Conservation (phyloP, 2,113 vertebrate genomes). For the Reinhardtius hippoglossoides region DNA sequence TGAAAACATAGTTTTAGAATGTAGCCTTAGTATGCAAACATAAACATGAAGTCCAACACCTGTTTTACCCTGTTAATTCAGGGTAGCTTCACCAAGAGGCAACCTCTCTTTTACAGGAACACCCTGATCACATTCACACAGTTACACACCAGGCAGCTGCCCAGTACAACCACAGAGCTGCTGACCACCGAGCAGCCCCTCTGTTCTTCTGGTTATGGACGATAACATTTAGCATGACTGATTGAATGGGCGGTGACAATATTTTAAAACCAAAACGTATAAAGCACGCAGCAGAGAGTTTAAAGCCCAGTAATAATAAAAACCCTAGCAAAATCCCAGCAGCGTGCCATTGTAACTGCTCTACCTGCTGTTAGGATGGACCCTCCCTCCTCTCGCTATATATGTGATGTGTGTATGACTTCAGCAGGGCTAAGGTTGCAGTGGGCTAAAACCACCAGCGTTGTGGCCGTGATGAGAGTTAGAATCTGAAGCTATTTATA, state of each 20-base stretch:
- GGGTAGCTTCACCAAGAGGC: neutral
- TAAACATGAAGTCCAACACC: neutral
- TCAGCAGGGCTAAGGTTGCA: slow-evolving; percentile 53
- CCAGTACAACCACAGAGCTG: neutral
- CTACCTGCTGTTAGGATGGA: slow-evolving; percentile 50
- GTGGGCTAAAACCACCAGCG: slow-evolving; percentile 65
- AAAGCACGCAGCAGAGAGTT: slow-evolving; percentile 17
- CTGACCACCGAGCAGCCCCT: neutral
- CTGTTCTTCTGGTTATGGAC: neutral
- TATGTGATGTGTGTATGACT: slow-evolving; percentile 43
- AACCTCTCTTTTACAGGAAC: neutral
- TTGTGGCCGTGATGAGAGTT: slow-evolving; percentile 61
- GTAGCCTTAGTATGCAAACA: neutral
- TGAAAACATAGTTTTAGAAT: too few species aligned
- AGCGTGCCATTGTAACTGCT: slow-evolving; percentile 30
- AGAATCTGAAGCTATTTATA: slow-evolving; percentile 76
- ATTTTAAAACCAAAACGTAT: neutral
- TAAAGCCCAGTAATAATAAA: slow-evolving; percentile 63
- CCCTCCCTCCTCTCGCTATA: slow-evolving; percentile 1
- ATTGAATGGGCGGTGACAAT: neutral
- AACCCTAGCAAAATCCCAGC: slow-evolving; percentile 29
- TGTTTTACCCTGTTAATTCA: neutral
- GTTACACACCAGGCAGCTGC: neutral
- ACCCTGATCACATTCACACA: neutral
- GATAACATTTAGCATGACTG: neutral